phyloP scores from a whole-genome alignment of 2,797 vertebrate genomes.

The Acipenser transmontanus region DNA sequence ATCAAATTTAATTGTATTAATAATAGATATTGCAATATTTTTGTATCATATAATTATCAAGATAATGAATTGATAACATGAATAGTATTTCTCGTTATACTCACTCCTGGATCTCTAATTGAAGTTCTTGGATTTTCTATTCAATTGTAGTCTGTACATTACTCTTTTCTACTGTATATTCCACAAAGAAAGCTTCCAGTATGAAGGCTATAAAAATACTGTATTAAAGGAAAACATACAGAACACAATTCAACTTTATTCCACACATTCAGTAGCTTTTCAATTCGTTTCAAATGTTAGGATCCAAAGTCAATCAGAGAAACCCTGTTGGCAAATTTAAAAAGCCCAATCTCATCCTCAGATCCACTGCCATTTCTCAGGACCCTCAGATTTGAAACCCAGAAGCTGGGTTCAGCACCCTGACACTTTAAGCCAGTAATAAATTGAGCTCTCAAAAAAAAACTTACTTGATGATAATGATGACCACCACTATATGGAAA shows the following conservation, averaged over 20 bases:
- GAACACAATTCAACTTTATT: neutral
- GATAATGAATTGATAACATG: neutral
- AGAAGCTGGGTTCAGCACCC: too few relatives aligned
- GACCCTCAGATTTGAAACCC: too few relatives aligned
- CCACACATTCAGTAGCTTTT: too few relatives aligned
- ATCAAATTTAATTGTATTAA: too few relatives aligned
- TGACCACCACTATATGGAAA: slow-evolving; percentile 84
- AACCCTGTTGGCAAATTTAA: too few relatives aligned
- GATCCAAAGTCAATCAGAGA: too few relatives aligned
- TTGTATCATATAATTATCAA: neutral
- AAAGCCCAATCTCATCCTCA: too few relatives aligned
- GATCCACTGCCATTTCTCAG: too few relatives aligned
- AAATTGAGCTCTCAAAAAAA: too few relatives aligned
- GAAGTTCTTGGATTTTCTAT: slow-evolving; percentile 84
- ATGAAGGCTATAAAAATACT: slow-evolving; percentile 91
- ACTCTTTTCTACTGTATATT: slow-evolving; percentile 83
- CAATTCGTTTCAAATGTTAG: too few relatives aligned
- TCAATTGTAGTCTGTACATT: slow-evolving; percentile 84
- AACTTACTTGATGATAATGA: slow-evolving; percentile 87
- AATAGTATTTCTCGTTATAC: slow-evolving; percentile 24
- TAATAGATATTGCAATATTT: too few relatives aligned
- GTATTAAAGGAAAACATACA: slow-evolving; percentile 9
- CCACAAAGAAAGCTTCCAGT: slow-evolving; percentile 87
- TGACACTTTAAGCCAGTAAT: too few relatives aligned
- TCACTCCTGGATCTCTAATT: slow-evolving; percentile 75